phyloP scores from a whole-genome alignment of 2,113 vertebrate genomes.

The Myocastor coypus region DNA sequence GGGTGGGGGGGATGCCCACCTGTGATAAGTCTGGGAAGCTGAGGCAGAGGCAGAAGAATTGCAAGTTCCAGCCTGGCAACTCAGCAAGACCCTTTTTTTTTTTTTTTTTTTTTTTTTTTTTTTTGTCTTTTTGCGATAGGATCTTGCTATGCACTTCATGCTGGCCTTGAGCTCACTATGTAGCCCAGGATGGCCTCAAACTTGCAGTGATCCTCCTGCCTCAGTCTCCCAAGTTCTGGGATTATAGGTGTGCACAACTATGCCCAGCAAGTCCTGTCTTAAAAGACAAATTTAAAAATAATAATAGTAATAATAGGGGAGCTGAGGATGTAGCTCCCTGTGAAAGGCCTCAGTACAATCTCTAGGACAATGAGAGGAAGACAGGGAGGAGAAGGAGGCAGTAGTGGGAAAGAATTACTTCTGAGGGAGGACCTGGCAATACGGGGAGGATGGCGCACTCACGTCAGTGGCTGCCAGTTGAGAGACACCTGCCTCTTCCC shows the following conservation, averaged over 20 bases:
- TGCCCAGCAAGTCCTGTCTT: neutral
- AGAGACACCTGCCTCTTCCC: slow-evolving; percentile 77
- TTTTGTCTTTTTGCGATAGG: no score
- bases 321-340: neutral
- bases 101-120: no score
- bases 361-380: neutral
- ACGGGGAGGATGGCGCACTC: slow-evolving; percentile 64
- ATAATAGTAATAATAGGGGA: no score
- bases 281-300: neutral
- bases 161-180: no score
- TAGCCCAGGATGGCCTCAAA: no score
- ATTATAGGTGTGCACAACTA: no score
- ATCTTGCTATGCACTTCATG: no score
- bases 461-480: slow-evolving; percentile 86
- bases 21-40: neutral
- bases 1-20: neutral
- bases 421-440: no score
- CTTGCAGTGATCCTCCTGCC: no score
- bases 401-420: neutral
- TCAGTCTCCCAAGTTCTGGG: no score
- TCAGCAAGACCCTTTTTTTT: neutral
- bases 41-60: neutral
- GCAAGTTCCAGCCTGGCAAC: neutral
- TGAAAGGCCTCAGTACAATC: neutral
- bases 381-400: neutral